phyloP scores from a whole-genome alignment of 2,113 vertebrate genomes.

The Microcebus griseorufus region DNA sequence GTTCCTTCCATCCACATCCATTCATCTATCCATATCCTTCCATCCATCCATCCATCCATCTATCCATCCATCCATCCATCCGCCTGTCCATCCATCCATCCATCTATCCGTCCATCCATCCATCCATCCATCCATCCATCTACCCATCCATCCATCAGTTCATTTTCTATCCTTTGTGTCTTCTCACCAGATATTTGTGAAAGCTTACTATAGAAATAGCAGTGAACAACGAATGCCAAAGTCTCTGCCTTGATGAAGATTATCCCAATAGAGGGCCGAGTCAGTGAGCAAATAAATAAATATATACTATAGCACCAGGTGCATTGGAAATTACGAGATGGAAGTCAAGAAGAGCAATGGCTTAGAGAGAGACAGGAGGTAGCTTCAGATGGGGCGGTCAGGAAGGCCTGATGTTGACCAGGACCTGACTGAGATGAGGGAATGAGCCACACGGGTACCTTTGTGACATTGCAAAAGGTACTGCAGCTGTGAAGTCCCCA shows the following conservation, averaged over 20 bases:
- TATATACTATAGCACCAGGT: not conserved
- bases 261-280: not conserved
- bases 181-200: not conserved
- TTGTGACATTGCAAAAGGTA: not conserved
- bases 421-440: not conserved
- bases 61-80: no score
- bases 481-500: not conserved
- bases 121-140: not conserved
- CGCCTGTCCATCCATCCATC: no score
- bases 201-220: not conserved
- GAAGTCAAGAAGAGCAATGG: not conserved
- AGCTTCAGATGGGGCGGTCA: not conserved
- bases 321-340: not conserved
- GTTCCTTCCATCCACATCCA: no score
- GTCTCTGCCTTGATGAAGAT: not conserved
- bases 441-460: fast-evolving
- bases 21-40: no score
- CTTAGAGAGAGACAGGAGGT: not conserved
- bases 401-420: not conserved
- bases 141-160: not conserved
- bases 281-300: not conserved
- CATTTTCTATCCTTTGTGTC: not conserved
- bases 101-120: no score
- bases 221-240: not conserved
- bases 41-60: no score